Conservation (phyloP, 53 echinoderm and acorn worm species). For the Stichopus horrens region DNA sequence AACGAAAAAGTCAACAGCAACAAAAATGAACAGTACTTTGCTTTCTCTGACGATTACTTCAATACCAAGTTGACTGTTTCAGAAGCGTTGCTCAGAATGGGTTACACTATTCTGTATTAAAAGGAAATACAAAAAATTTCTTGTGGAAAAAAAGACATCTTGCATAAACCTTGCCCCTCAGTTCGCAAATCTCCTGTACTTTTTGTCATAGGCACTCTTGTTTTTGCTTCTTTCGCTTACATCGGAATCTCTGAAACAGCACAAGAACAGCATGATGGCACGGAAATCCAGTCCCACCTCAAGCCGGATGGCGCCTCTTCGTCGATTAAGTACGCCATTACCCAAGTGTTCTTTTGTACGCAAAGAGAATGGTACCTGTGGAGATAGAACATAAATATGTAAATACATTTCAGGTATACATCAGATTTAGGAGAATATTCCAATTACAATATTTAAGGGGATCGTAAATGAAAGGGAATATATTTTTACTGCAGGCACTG, state of each 20-base stretch:
- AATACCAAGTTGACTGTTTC: no score
- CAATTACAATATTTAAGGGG: no score
- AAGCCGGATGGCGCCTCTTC: neutral
- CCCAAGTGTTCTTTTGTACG: conserved; percentile 31
- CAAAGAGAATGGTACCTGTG: conserved; percentile 9
- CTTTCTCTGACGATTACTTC: no score
- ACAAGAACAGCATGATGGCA: conserved; percentile 28
- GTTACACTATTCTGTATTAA: neutral
- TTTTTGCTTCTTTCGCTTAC: neutral
- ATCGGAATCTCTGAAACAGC: conserved; percentile 11
- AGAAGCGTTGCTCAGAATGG: no score
- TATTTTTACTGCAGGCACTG: no score
- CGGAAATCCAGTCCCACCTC: conserved; percentile 29
- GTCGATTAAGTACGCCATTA: conserved; percentile 24
- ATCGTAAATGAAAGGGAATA: no score
- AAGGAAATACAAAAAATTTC: neutral
- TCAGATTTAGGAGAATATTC: neutral
- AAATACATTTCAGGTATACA: neutral
- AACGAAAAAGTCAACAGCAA: no score
- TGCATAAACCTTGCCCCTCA: neutral
- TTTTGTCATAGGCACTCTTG: neutral
- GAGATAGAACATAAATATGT: neutral
- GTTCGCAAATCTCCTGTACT: neutral
- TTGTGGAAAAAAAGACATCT: neutral
- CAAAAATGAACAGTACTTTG: no score